These are phyloP conservation scores for Tragulus kanchil DNA, from an alignment of 2,113 vertebrate species.

Conservation along the genomic window DNA sequence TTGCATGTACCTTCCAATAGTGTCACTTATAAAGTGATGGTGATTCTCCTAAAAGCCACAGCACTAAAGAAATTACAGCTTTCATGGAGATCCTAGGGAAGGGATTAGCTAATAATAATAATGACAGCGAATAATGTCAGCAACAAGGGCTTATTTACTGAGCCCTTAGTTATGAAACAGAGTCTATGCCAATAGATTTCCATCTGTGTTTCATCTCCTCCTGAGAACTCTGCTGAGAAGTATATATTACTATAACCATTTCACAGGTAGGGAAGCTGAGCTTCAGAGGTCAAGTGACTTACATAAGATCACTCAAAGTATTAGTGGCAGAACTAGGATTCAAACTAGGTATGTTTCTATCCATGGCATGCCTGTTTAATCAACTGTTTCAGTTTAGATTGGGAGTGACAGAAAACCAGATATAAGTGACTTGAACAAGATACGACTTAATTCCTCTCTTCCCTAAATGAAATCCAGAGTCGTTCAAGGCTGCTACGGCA, in stretches of 20 bases:
- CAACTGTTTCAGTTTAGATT: background rate
- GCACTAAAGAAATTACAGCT: background rate
- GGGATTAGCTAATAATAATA: background rate
- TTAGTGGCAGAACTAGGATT: background rate
- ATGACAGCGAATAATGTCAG: background rate
- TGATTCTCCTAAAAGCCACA: background rate
- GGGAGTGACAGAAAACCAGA: background rate
- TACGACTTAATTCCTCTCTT: background rate
- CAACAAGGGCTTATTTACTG: background rate
- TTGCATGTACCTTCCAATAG: background rate
- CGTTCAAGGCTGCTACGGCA: background rate
- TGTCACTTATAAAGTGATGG: background rate
- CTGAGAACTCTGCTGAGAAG: background rate
- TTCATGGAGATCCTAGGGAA: background rate
- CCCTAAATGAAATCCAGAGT: background rate
- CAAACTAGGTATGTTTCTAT: background rate
- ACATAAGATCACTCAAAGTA: background rate
- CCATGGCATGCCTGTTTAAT: background rate
- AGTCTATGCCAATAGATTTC: background rate
- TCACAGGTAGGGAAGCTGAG: slow-evolving; percentile 11
- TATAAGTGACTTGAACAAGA: background rate
- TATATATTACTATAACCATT: background rate
- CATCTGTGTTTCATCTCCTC: background rate
- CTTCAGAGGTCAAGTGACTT: background rate
- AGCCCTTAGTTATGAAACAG: background rate